phyloP scores from a whole-genome alignment of 2,113 vertebrate genomes.

The Aptenodytes forsteri region DNA sequence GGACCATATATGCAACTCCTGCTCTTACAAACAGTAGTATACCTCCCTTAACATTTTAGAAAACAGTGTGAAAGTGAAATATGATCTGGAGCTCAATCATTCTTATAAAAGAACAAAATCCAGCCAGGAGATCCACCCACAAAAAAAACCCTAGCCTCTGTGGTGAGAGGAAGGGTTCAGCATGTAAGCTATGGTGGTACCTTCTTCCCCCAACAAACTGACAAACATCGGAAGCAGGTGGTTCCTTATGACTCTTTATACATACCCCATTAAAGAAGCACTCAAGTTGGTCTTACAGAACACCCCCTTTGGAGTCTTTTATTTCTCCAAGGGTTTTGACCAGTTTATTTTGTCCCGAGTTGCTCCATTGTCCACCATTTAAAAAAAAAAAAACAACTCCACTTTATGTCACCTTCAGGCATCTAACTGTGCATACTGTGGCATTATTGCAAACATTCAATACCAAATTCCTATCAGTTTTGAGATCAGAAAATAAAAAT shows the following conservation, averaged over 20 bases:
- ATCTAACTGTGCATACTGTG: neutral
- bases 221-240: accelerated
- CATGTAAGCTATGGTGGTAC: neutral
- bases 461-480: neutral
- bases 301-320: accelerated
- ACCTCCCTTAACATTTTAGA: neutral
- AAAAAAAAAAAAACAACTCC: neutral
- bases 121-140: neutral
- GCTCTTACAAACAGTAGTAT: neutral
- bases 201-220: neutral
- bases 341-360: neutral
- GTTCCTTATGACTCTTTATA: accelerated
- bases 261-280: neutral
- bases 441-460: neutral
- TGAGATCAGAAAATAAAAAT: neutral
- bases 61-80: neutral
- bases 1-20: neutral
- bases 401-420: neutral
- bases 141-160: neutral
- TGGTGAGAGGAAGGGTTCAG: neutral
- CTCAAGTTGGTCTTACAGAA: neutral
- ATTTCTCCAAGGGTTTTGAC: neutral
- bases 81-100: neutral
- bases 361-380: neutral
- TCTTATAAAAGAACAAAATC: neutral